Base-by-base conservation (phyloP, 2,888 invertebrate species). In the Sphaerophoria taeniata region DNA sequence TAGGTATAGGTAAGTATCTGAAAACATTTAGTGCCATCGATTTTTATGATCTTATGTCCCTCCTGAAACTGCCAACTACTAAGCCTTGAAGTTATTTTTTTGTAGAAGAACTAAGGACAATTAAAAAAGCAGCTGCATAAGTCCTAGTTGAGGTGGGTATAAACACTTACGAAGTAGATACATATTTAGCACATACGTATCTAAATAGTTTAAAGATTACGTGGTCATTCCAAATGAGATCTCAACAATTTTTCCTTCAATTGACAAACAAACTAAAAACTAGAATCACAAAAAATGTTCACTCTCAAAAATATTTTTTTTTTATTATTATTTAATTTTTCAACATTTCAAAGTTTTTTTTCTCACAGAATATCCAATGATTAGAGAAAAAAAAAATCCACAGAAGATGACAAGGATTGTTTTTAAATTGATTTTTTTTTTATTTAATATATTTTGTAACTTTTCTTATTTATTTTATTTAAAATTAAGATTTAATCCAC, bases 91-190 rank as follows among this genome's bases (percentile, higher is more conserved):
- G 24, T 24, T 24, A 31, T 2, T 47, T 49, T 3, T 63, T 39
- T 67, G 49, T 51, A 31, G 51, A 51, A 51, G 51, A 51, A 51
- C 24, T 36, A 49, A 58, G 69, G 63, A 63, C 47, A 34, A 70
- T 70, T 76, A 45, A 58, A n/a, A 31, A 47, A 55, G n/a, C 31
- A 58, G 60, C 36, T 60, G 56, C 39, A 58, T 67, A 49, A 58
- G 56, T 55, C 47, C 45, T 1, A 33, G 33, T 0, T 12, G 2
- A 31, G 3, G 33, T 55, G 39, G 3, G 0, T 16, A 36, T 0
- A 16, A 11, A 55, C 9, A 6, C 39, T 39, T 51, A 36, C 0
- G 34, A 14, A 36, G 16, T 39, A 39, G 9, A 11, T 56, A 16
- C 0, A 24, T 34, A 33, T n/a, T n/a, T n/a, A n/a, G n/a, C n/a